A percentile compares a stretch with the other conserved stretches of the same genome.
Evolutionary conservation across 2,888 invertebrate genomes (phyloP).

Genomic region (Ichneumon xanthorius): DNA sequence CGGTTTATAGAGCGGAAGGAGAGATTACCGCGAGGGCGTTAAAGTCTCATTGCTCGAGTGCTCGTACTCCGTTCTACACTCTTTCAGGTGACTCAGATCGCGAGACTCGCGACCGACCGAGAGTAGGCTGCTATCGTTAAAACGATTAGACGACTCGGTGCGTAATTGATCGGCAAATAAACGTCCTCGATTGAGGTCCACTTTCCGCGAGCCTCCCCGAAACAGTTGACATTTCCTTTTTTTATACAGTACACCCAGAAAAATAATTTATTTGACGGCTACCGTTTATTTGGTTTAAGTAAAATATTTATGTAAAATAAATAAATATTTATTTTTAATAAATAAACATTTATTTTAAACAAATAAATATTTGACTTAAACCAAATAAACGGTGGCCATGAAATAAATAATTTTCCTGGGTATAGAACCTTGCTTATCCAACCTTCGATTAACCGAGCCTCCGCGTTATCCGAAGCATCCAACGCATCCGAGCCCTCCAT

Average conservation of each 20-base stretch:
- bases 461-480: too few relatives aligned
- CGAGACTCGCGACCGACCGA: slow-evolving; percentile 5
- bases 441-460: too few relatives aligned
- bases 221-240: not conserved
- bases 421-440: too few relatives aligned
- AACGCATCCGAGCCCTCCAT: too few relatives aligned
- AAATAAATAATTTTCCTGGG: too few relatives aligned
- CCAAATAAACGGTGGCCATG: too few relatives aligned
- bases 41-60: slow-evolving; percentile 44
- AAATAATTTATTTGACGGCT: too few relatives aligned
- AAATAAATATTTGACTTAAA: too few relatives aligned
- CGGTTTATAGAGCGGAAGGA: slow-evolving; percentile 59
- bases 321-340: too few relatives aligned
- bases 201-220: not conserved
- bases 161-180: slow-evolving; percentile 41
- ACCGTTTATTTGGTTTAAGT: too few relatives aligned
- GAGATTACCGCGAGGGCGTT: slow-evolving; percentile 56
- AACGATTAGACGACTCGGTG: slow-evolving; percentile 34
- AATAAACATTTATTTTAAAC: too few relatives aligned
- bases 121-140: slow-evolving; percentile 7
- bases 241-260: not conserved
- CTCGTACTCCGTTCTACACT: not conserved
- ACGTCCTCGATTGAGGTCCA: slow-evolving; percentile 12
- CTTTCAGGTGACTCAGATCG: slow-evolving; percentile 33
- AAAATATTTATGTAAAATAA: too few relatives aligned